Percentiles rank a stretch among this genome's conserved stretches.
phyloP scores from a whole-genome alignment of 2,888 invertebrate genomes.

The Agriopis leucophaearia region DNA sequence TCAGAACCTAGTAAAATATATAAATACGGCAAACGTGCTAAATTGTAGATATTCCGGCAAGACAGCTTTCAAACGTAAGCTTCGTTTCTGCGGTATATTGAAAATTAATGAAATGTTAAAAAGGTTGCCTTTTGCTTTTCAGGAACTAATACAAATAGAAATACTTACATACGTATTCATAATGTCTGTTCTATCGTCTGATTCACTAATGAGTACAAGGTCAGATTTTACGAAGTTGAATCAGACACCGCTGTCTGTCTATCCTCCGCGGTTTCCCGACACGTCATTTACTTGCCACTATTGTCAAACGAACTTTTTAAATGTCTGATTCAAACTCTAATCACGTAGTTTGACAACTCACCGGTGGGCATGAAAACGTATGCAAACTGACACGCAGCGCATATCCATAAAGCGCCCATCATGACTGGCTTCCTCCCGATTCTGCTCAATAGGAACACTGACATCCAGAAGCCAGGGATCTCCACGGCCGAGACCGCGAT shows the following conservation, averaged over 20 bases:
- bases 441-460: constrained; percentile 83
- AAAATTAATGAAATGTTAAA: background rate
- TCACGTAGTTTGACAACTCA: constrained; percentile 47
- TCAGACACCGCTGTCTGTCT: background rate
- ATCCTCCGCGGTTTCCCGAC: background rate
- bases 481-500: constrained; percentile 87
- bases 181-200: background rate
- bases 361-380: constrained; percentile 74
- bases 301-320: background rate
- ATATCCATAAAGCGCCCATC: constrained; percentile 81
- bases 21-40: too few relatives aligned
- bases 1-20: too few relatives aligned
- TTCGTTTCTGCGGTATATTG: background rate
- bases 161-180: background rate
- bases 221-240: background rate
- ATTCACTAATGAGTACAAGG: background rate
- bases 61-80: background rate
- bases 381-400: constrained; percentile 65
- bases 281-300: background rate
- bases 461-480: constrained; percentile 89
- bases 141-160: background rate
- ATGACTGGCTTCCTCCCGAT: constrained; percentile 85
- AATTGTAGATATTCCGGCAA: too few relatives aligned
- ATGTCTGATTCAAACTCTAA: background rate
- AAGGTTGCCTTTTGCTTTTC: background rate